Evolutionary conservation across 2,888 invertebrate genomes (phyloP).

Genomic region (Seira musarum): DNA sequence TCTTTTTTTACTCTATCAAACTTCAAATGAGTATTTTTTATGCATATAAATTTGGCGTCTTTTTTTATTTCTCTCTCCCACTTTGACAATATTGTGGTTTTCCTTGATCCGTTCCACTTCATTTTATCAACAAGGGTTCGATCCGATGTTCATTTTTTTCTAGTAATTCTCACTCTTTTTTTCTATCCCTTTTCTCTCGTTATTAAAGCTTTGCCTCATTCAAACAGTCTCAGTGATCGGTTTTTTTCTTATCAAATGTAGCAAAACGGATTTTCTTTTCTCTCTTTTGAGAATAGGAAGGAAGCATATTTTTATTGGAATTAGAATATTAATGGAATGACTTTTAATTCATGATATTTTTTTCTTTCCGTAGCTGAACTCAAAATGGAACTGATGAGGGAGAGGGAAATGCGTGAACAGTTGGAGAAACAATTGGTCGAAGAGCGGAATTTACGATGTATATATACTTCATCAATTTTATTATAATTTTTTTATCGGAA

Average conservation of each 20-base stretch:
- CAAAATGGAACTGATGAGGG: constrained; percentile 94
- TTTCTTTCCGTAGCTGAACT: constrained; percentile 83
- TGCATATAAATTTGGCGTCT: constrained; percentile 15
- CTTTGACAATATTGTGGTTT: constrained; percentile 62
- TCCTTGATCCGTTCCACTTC: constrained; percentile 62
- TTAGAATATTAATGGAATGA: constrained; percentile 14
- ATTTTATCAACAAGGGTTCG: constrained; percentile 54
- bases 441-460: constrained; percentile 96
- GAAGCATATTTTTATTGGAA: not conserved
- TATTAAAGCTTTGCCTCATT: constrained; percentile 26
- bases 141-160: constrained; percentile 26
- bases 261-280: constrained; percentile 2
- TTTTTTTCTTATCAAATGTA: constrained; percentile 12
- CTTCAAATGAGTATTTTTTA: constrained; percentile 12
- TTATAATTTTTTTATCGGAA: not conserved
- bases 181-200: constrained; percentile 33
- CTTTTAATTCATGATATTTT: constrained; percentile 11
- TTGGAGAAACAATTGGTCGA: constrained; percentile 93
- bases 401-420: constrained; percentile 94
- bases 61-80: constrained; percentile 24
- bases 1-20: constrained; percentile 21
- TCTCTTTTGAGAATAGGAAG: not conserved
- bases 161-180: constrained; percentile 43
- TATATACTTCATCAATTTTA: constrained; percentile 73
- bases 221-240: not conserved